Conservation (phyloP, 2,113 vertebrate species). For the Centropristis striata region DNA sequence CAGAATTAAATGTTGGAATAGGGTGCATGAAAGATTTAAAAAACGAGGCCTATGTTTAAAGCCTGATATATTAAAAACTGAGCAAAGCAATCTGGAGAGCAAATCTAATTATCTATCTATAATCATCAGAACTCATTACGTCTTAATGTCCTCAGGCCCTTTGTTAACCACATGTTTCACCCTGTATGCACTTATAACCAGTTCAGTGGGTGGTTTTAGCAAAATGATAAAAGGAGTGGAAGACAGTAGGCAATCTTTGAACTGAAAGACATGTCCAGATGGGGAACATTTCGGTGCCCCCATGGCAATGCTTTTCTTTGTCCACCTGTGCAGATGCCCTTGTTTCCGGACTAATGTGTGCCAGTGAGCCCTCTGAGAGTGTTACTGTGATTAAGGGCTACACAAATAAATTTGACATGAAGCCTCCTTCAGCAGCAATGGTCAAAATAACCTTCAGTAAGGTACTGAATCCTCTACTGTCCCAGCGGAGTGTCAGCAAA, state of each 20-base stretch:
- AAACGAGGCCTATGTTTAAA: neutral
- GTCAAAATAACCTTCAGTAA: conserved; percentile 20
- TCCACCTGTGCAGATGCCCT: neutral
- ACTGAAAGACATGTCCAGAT: conserved; percentile 18
- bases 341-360: neutral
- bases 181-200: conserved; percentile 3
- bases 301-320: neutral
- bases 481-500: conserved; percentile 5
- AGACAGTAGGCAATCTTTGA: conserved; percentile 12
- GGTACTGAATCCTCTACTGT: neutral
- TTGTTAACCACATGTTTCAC: conserved; percentile 37
- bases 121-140: conserved; percentile 44
- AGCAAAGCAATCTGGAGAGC: conserved; percentile 13
- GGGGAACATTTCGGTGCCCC: neutral
- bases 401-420: conserved; percentile 23
- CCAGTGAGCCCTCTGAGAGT: conserved; percentile 20
- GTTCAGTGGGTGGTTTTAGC: conserved; percentile 27
- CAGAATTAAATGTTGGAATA: conserved; percentile 16
- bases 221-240: conserved; percentile 23
- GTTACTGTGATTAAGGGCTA: conserved; percentile 26
- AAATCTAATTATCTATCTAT: conserved; percentile 34
- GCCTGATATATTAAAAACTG: conserved; percentile 4
- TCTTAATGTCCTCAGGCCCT: conserved; percentile 26
- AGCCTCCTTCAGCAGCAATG: conserved; percentile 20
- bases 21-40: neutral